Percentiles rank a stretch among this genome's conserved stretches.
Evolutionary conservation across 2,888 invertebrate genomes (phyloP).

Genomic region (Encarsia formosa): DNA sequence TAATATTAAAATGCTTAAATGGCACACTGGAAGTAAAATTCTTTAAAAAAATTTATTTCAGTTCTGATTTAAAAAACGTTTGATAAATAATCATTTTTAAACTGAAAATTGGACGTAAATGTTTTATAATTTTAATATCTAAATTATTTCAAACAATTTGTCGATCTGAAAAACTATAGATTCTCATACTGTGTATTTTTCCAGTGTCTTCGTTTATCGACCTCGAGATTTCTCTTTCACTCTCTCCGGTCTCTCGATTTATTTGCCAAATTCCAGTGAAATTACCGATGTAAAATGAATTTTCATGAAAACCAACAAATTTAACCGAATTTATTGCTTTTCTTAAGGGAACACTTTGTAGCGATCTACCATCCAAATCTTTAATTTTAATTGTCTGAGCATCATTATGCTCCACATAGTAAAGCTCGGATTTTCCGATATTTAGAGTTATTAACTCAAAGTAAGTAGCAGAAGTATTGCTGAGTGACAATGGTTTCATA

Average conservation of each 20-base stretch:
- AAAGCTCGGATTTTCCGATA: neutral
- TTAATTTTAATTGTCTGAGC: neutral
- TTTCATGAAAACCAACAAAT: neutral
- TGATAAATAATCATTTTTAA: no score
- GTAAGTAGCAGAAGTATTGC: neutral
- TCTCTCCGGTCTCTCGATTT: neutral
- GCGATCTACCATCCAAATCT: constrained; percentile 1
- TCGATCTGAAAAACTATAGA: neutral
- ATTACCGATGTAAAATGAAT: constrained; percentile 8
- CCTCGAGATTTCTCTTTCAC: neutral
- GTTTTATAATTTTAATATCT: neutral
- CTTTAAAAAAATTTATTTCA: no score
- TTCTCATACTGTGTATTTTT: neutral
- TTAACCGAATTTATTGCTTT: neutral
- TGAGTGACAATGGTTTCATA: neutral
- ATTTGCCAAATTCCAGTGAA: constrained; percentile 5
- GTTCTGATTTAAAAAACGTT: no score
- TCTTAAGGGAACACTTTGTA: neutral
- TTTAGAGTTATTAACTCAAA: constrained; percentile 2
- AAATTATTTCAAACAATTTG: neutral
- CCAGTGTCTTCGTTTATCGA: neutral
- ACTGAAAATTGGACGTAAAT: no score
- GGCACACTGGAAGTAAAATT: no score
- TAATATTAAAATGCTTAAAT: no score
- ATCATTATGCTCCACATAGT: neutral